Conservation (phyloP, 2,888 invertebrate species). For the Palloptera scutellata region DNA sequence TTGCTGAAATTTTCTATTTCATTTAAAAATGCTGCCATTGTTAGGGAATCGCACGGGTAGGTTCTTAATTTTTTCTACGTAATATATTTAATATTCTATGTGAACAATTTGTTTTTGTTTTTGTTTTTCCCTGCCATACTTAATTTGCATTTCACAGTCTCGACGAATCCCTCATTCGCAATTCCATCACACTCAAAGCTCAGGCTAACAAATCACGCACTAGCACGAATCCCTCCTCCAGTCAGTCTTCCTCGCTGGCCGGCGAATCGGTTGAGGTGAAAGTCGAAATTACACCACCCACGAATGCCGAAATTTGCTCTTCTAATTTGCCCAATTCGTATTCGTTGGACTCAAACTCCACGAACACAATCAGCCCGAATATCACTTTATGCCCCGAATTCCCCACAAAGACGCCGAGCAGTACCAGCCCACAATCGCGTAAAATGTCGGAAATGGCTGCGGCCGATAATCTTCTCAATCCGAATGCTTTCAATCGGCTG, state of each 20-base stretch:
- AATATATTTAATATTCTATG: background rate
- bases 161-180: conserved; percentile 70
- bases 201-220: conserved; percentile 60
- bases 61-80: conserved; percentile 50
- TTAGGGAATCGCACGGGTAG: conserved; percentile 74
- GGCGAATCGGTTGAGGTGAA: conserved; percentile 64
- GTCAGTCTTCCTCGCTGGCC: conserved; percentile 62
- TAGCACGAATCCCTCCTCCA: conserved; percentile 63
- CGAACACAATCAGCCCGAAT: conserved; percentile 59
- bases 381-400: conserved; percentile 58
- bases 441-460: conserved; percentile 61
- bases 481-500: conserved; percentile 61
- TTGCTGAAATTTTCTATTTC: conserved; percentile 6
- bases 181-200: conserved; percentile 64
- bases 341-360: conserved; percentile 63
- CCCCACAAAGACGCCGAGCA: conserved; percentile 55
- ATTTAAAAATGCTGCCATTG: background rate
- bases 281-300: conserved; percentile 64
- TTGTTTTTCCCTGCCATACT: background rate
- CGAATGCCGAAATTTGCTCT: conserved; percentile 53
- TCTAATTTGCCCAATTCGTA: conserved; percentile 59
- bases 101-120: background rate
- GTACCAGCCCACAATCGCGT: conserved; percentile 56
- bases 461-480: conserved; percentile 60
- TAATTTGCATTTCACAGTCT: conserved; percentile 62